Evolutionary conservation across 1,140 invertebrate species (phyloP), one percentile per base, ranked within the genome.

Genomic region (Brachionus paranguensis): DNA sequence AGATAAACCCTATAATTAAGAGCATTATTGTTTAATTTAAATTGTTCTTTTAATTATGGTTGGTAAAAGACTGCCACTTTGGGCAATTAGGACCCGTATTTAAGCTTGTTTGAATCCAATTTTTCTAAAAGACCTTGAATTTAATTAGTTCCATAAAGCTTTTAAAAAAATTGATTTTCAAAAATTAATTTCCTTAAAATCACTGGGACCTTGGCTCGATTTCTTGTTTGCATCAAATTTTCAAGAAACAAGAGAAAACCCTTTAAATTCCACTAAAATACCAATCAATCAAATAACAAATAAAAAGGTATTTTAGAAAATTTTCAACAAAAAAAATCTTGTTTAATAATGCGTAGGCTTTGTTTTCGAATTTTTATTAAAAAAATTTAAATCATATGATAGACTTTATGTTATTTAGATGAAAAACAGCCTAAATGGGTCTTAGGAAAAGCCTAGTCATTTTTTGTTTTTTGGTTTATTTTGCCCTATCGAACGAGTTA

Each of bases 231-330:
- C 17, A 72, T 43, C 41, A 72, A 72, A 41, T 41, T 72, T 43
- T 17, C 10, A 41, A 17, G 17, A 72, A 41, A 72, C 14, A 43
- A 41, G 37, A 72, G 37, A 72, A 43, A 72, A 43, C 68, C 68
- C 68, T 72, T 7, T 43, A 43, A 41, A 72, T 72, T 72, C 41
- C 68, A 72, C 17, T 72, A 43, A 72, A 72, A 72, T 72, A 72
- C 68, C 41, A 72, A 72, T 72, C 68, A 72, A 72, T 72, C 68
- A 72, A 72, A 72, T 72, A 72, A 43, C 37, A 72, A 72, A 72
- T 72, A 72, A 72, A 72, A 72, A 72, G 68, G 68, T 72, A 72
- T 72, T 72, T 72, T 72, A 60, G 17, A 60, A 60, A 60, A 60
- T 60, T 60, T 43, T 43, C 12, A 29, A 33, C n/a, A n/a, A 70